phyloP scores from a whole-genome alignment of 2,113 vertebrate genomes.

The Psittacara wagleri region DNA sequence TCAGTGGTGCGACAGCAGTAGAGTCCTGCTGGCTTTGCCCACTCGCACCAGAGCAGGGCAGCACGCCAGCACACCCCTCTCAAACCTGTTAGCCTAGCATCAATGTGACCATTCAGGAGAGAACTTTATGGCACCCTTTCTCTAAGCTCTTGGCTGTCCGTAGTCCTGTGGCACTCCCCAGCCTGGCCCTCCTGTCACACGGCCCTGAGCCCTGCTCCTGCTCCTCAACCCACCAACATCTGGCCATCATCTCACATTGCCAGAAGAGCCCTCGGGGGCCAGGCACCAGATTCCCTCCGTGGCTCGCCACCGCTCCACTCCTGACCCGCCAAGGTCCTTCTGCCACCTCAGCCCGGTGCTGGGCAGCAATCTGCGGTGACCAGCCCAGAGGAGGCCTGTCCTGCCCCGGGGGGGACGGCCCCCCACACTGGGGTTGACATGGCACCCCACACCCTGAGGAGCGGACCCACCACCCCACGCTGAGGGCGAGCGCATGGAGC shows the following conservation, averaged over 20 bases:
- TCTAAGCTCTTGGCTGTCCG: neutral
- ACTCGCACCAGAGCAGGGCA: accelerated
- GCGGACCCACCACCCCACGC: too few species aligned
- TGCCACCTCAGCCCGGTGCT: accelerated
- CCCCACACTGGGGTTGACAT: too few species aligned
- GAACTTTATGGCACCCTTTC: neutral
- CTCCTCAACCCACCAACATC: neutral
- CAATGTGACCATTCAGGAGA: neutral
- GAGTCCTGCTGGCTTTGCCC: neutral
- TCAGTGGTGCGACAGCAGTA: accelerated
- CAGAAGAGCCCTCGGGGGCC: accelerated
- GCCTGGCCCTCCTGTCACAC: neutral
- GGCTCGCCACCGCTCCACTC: neutral
- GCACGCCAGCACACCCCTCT: accelerated
- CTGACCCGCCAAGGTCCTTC: accelerated
- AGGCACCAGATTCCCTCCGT: accelerated
- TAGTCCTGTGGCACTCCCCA: accelerated
- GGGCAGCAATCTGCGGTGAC: neutral
- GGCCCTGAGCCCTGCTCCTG: too few species aligned
- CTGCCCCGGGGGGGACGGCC: neutral
- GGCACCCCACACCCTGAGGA: neutral
- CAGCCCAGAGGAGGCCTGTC: neutral
- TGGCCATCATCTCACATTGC: neutral
- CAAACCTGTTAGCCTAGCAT: neutral
- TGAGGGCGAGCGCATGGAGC: too few species aligned